Conservation (phyloP, 1,140 invertebrate species). For the Aphis gossypii region DNA sequence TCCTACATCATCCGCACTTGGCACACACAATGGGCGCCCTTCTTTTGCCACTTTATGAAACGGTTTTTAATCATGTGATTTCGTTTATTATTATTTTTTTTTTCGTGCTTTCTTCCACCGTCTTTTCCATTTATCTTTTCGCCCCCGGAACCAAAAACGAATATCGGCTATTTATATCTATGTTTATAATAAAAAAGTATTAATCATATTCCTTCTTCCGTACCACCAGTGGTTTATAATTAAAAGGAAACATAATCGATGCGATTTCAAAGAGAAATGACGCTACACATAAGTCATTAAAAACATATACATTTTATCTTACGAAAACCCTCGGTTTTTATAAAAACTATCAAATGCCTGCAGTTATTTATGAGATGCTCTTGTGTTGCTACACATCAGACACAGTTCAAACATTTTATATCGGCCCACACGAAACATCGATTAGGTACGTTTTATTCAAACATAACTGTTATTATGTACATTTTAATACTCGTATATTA, state of each 20-base stretch:
- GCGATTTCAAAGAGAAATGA: background rate
- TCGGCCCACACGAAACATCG: background rate
- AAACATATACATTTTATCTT: background rate
- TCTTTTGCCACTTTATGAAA: constrained; percentile 56
- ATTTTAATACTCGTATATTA: background rate
- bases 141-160: background rate
- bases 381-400: background rate
- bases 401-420: background rate
- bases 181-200: constrained; percentile 4
- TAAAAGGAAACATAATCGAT: background rate
- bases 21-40: constrained; percentile 42
- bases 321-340: background rate
- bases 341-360: background rate
- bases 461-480: background rate
- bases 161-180: constrained; percentile 28
- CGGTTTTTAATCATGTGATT: constrained; percentile 58
- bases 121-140: constrained; percentile 46
- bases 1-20: constrained; percentile 58
- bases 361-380: background rate
- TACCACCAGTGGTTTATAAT: background rate
- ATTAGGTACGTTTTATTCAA: background rate
- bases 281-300: background rate
- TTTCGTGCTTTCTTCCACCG: background rate
- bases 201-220: constrained; percentile 24
- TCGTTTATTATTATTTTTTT: constrained; percentile 9